These are phyloP conservation scores for Capreolus pygargus DNA, from an alignment of 2,113 vertebrate genomes.

Conservation along the genomic window DNA sequence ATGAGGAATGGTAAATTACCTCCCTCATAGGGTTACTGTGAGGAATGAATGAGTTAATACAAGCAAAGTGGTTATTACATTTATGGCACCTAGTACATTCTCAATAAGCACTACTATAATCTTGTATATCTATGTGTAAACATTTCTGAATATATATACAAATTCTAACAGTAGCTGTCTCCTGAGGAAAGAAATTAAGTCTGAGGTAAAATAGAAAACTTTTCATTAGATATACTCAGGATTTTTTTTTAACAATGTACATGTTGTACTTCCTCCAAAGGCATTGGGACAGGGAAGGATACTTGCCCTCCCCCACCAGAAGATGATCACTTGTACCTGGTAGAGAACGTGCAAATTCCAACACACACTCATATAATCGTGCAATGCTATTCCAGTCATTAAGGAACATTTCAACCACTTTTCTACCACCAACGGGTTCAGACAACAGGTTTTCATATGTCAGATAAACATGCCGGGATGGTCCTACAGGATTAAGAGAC, in stretches of 20 bases:
- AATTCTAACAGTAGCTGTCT: not conserved
- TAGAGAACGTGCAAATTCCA: constrained; percentile 93
- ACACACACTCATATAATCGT: constrained; percentile 95
- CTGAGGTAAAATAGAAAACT: not conserved
- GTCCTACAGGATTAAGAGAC: constrained; percentile 81
- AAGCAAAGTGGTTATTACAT: constrained; percentile 1
- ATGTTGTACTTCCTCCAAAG: not conserved
- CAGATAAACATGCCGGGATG: constrained; percentile 94
- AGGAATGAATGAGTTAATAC: constrained; percentile 1
- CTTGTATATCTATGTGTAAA: not conserved
- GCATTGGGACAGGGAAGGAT: accelerated
- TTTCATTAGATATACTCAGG: not conserved
- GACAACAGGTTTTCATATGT: constrained; percentile 97
- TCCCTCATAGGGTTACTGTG: not conserved
- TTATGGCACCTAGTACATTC: not conserved
- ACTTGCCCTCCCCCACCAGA: not conserved
- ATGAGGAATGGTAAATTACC: not conserved
- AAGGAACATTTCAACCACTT: constrained; percentile 98
- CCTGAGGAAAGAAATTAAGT: not conserved
- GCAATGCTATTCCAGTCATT: constrained; percentile 98
- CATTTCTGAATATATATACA: not conserved
- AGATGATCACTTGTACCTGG: constrained; percentile 83
- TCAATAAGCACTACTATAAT: not conserved
- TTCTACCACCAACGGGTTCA: constrained; percentile 95
- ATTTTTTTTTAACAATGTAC: not conserved